phyloP scores from a whole-genome alignment of 2,113 vertebrate species.

The Ceyx margarethae region DNA sequence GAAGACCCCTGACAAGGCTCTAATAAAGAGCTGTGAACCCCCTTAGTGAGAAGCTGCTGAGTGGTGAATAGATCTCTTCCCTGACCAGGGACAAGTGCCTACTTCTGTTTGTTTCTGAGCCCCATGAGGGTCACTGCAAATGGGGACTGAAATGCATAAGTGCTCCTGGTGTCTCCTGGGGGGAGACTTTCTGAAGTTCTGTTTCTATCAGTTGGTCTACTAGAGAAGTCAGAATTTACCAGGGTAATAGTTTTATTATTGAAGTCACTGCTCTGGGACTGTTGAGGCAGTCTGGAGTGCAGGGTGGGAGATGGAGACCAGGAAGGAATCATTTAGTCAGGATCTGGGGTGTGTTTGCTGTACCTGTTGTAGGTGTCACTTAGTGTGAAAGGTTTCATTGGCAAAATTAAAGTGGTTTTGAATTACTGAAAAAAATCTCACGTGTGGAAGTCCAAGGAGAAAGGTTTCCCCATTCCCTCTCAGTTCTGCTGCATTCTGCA shows the following conservation, averaged over 20 bases:
- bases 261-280: not conserved
- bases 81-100: not conserved
- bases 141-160: not conserved
- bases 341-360: not conserved
- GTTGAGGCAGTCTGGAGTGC: not conserved
- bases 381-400: not conserved
- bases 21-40: not conserved
- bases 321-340: not conserved
- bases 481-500: not conserved
- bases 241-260: not conserved
- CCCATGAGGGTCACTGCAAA: not conserved
- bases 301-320: not conserved
- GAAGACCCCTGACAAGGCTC: not conserved
- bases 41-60: not conserved
- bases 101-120: not conserved
- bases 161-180: not conserved
- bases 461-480: not conserved
- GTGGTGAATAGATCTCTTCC: not conserved
- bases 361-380: not conserved
- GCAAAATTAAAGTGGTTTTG: not conserved
- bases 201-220: not conserved
- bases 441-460: not conserved
- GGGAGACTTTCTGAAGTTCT: not conserved
- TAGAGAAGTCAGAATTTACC: not conserved
- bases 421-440: not conserved